phyloP scores from a whole-genome alignment of 2,797 vertebrate genomes.

The Esox lucius region DNA sequence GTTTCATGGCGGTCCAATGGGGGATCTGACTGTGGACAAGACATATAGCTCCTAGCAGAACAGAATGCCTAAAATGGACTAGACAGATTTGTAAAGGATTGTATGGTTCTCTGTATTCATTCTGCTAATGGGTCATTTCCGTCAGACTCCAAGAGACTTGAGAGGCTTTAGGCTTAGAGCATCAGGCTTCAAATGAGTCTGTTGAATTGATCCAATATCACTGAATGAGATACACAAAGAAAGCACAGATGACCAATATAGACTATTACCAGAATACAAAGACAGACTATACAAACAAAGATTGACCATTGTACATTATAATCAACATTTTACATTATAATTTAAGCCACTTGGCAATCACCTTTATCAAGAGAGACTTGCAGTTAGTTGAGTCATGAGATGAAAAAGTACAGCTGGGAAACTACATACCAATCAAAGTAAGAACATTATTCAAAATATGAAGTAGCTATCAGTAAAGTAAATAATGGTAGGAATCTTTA shows the following conservation, averaged over 20 bases:
- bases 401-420: too few relatives aligned
- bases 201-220: slow-evolving; percentile 40
- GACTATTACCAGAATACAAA: background rate
- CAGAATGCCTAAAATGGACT: slow-evolving; percentile 46
- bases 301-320: too few relatives aligned
- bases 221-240: slow-evolving; percentile 29
- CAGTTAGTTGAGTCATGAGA: too few relatives aligned
- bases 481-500: too few relatives aligned
- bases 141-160: slow-evolving; percentile 31
- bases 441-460: too few relatives aligned
- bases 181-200: slow-evolving; percentile 42
- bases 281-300: too few relatives aligned
- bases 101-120: slow-evolving; percentile 59
- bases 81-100: slow-evolving; percentile 56
- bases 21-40: slow-evolving; percentile 41
- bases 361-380: too few relatives aligned
- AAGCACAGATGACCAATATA: slow-evolving; percentile 29
- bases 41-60: slow-evolving; percentile 41
- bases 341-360: too few relatives aligned
- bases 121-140: slow-evolving; percentile 55
- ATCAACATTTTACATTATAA: too few relatives aligned
- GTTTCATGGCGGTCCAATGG: slow-evolving; percentile 21
- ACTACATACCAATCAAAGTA: too few relatives aligned
- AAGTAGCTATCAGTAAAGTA: too few relatives aligned
- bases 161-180: slow-evolving; percentile 32